Evolutionary conservation across 2,888 invertebrate genomes (phyloP).

Genomic region (Zootermopsis nevadensis): DNA sequence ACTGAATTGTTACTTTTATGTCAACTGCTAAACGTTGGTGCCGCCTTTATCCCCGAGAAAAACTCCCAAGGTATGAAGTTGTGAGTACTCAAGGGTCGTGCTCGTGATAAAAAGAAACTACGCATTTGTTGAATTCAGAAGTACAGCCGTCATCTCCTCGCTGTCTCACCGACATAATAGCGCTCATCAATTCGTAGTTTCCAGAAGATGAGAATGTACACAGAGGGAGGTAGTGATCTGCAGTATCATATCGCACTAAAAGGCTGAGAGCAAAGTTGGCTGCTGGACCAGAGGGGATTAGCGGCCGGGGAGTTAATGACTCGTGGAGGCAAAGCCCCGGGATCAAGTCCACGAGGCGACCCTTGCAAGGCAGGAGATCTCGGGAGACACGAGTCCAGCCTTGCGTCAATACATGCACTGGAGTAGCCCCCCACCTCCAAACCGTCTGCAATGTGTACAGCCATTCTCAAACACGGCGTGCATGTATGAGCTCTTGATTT

Average conservation of each 20-base stretch:
- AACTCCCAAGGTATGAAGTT: too few relatives aligned
- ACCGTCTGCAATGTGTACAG: neutral
- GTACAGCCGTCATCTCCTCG: too few relatives aligned
- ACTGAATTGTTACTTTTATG: too few relatives aligned
- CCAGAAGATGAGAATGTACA: constrained; percentile 3
- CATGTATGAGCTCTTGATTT: too few relatives aligned
- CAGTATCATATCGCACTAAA: constrained; percentile 50
- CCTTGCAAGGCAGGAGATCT: constrained; percentile 25
- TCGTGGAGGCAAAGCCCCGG: constrained; percentile 65
- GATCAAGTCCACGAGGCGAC: constrained; percentile 59
- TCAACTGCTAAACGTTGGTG: too few relatives aligned
- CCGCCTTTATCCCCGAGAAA: too few relatives aligned
- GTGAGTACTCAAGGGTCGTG: too few relatives aligned
- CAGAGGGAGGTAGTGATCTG: constrained; percentile 13
- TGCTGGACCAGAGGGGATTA: constrained; percentile 59
- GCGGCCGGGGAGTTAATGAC: constrained; percentile 65
- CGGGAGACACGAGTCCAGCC: constrained; percentile 41
- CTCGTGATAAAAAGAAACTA: too few relatives aligned
- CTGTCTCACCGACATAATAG: too few relatives aligned
- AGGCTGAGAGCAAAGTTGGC: constrained; percentile 31
- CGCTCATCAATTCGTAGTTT: too few relatives aligned
- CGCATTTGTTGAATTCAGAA: too few relatives aligned
- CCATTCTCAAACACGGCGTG: neutral
- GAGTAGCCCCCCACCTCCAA: constrained; percentile 1
- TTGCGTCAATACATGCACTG: constrained; percentile 22